Conservation (phyloP, 2,888 invertebrate species). For the Lasius platythorax region DNA sequence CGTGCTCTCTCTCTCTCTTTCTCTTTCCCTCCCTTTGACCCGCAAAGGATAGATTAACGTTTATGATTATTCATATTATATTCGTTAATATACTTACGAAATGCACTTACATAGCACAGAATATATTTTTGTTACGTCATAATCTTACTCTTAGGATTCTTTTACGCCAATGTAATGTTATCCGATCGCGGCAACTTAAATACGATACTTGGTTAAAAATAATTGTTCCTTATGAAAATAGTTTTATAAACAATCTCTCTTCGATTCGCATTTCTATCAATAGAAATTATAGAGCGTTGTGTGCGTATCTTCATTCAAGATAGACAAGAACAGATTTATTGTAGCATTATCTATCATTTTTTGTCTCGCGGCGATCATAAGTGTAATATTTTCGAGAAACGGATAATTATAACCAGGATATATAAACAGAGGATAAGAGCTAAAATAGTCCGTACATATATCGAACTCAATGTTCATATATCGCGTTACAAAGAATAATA, state of each 20-base stretch:
- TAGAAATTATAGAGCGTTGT: constrained; percentile 8
- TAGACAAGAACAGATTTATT: background rate
- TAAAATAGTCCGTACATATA: constrained; percentile 28
- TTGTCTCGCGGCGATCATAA: background rate
- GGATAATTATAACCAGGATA: background rate
- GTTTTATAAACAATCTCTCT: constrained; percentile 17
- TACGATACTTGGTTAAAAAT: constrained; percentile 15
- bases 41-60: constrained; percentile 70
- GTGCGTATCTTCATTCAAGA: background rate
- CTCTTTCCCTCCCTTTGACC: constrained; percentile 66
- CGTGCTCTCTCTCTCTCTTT: background rate
- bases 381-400: background rate
- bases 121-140: constrained; percentile 4
- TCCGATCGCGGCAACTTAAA: constrained; percentile 15
- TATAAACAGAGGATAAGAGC: constrained; percentile 3
- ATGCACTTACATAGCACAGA: constrained; percentile 3
- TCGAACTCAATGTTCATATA: constrained; percentile 13
- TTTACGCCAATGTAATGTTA: constrained; percentile 14
- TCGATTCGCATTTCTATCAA: background rate
- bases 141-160: constrained; percentile 4
- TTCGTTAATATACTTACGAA: constrained; percentile 5
- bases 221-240: constrained; percentile 42
- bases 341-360: background rate
- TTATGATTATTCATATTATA: constrained; percentile 19
- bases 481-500: background rate